Evolutionary conservation across 1,140 invertebrate genomes (phyloP).

Genomic region (Tenebrio molitor): DNA sequence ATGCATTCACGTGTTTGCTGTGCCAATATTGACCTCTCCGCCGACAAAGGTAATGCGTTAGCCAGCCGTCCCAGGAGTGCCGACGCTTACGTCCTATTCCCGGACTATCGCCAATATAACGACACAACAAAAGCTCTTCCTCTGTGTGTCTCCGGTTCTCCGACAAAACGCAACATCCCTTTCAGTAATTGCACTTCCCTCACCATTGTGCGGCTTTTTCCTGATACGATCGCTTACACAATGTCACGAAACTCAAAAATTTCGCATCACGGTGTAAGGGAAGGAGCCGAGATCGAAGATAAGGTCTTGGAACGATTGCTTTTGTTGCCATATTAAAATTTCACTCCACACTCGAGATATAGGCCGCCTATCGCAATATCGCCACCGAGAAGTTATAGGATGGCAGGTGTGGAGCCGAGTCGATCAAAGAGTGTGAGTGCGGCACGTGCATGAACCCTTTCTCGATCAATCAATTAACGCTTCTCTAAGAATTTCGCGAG

Average conservation of each 20-base stretch:
- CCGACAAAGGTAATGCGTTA: constrained; percentile 38
- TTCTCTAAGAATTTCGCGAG: constrained; percentile 3
- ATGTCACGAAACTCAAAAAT: constrained; percentile 8
- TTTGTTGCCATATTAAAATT: background rate
- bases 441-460: constrained; percentile 28
- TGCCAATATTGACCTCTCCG: constrained; percentile 39
- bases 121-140: constrained; percentile 49
- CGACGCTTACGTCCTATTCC: constrained; percentile 33
- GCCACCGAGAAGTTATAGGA: background rate
- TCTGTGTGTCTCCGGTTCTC: constrained; percentile 41
- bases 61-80: constrained; percentile 27
- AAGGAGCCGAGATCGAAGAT: background rate
- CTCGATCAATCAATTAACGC: constrained; percentile 27
- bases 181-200: constrained; percentile 50
- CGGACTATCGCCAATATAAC: constrained; percentile 39
- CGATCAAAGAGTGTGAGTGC: background rate
- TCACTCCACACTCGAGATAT: background rate
- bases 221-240: constrained; percentile 45
- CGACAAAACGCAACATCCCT: constrained; percentile 51
- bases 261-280: background rate
- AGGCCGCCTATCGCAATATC: too few species aligned
- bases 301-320: background rate
- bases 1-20: constrained; percentile 41
- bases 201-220: constrained; percentile 42
- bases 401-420: background rate